These are phyloP conservation scores for Asobara japonica DNA, from an alignment of 1,140 invertebrate species.

Conservation along the genomic window DNA sequence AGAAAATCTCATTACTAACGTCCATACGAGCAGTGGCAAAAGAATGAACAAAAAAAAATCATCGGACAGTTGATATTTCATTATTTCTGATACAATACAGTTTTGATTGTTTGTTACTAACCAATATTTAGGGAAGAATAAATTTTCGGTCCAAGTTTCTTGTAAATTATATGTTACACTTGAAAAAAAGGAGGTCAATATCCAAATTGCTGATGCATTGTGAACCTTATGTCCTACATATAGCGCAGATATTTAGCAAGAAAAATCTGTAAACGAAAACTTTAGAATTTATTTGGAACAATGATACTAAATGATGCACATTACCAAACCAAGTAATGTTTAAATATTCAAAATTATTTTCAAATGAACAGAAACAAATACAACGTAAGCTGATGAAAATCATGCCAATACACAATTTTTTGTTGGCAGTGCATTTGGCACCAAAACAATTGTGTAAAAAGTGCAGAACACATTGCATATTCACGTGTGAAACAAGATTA, in stretches of 20 bases:
- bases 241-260: too few relatives aligned
- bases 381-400: neutral
- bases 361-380: neutral
- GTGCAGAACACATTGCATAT: neutral
- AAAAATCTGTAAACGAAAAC: too few relatives aligned
- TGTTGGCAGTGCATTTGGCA: neutral
- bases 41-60: neutral
- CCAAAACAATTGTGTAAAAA: neutral
- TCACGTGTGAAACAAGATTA: neutral
- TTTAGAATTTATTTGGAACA: too few relatives aligned
- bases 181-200: neutral
- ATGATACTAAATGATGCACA: too few relatives aligned
- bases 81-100: neutral
- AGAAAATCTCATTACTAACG: too few relatives aligned
- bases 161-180: neutral
- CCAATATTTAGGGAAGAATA: slow-evolving; percentile 3
- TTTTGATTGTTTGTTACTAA: slow-evolving; percentile 22
- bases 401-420: neutral
- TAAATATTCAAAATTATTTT: neutral
- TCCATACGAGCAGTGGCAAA: slow-evolving; percentile 2
- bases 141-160: slow-evolving; percentile 23
- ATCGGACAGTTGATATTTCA: slow-evolving; percentile 26
- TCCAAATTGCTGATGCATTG: too few relatives aligned
- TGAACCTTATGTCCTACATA: too few relatives aligned
- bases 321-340: neutral